Base-by-base conservation (phyloP, 2,113 vertebrate genomes). In the Carassius gibelio region DNA sequence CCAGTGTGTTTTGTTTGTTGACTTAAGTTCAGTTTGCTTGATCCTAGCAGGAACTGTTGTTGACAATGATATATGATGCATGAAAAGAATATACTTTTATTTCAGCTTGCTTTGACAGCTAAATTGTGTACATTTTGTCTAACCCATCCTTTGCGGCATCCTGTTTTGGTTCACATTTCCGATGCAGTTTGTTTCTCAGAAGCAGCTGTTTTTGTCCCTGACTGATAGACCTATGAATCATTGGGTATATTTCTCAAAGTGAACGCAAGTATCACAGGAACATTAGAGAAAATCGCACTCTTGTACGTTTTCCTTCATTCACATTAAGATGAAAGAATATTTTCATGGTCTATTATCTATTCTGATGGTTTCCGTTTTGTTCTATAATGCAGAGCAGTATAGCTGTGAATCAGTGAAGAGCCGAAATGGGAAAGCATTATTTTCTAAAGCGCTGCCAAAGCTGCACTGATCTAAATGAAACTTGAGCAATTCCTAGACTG, bases 241-340 rank as follows among this genome's bases (percentile, higher is more conserved):
- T 23, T 38, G 34, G 13, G 68, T 72, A 23, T 72, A 72, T 81
- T 81, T 81, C 62, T 69, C 36, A 4, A 38, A 38, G 36, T 5
- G 2, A 62, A 81, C 14, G 1, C 10, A 69, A 81, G 80, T 66
- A 69, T 69, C 26, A 34, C 80, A 69, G 48, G 23, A 81, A 69
- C 64, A 69, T 81, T 69, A 69, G 45, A 81, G 80, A 52, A 50
- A 81, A 81, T 81, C 19, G 50, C 48, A 13, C 62, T 69, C 80
- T 48, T 81, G 62, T 52, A 52, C 11, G 8, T 34, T 81, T 81
- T 81, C 26, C 64, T 45, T 34, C 23, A 15, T 69, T 82, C 81
- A 55, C 66, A 57, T 82, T 82, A 74, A 74, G 81, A 83, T 83
- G 81, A 83, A 83, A 83, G 68, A 36, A 81, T 66, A 69, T 69